A percentile compares a stretch with the other conserved stretches of the same genome.
Conservation (phyloP, 2,888 invertebrate species). For the Sclerodermus sp. region DNA sequence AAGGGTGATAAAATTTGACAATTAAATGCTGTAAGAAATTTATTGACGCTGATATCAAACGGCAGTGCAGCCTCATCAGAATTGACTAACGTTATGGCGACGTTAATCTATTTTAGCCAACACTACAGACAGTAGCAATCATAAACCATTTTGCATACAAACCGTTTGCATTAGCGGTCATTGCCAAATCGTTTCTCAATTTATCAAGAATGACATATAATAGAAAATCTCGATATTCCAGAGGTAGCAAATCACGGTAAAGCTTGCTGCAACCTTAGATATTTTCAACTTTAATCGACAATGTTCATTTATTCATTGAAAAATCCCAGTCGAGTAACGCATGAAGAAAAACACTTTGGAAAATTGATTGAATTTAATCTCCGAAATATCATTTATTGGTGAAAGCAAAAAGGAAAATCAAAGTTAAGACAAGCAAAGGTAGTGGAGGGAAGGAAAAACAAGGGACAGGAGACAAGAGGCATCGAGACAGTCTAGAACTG, state of each 20-base stretch:
- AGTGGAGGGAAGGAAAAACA: conserved; percentile 13
- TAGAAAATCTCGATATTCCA: no score
- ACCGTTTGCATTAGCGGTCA: conserved; percentile 26
- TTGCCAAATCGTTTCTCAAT: conserved; percentile 31
- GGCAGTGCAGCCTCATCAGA: conserved; percentile 27
- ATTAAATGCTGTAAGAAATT: no score
- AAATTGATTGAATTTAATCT: no score
- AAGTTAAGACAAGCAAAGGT: conserved; percentile 1
- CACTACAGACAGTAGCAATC: conserved; percentile 36
- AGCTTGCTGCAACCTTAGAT: no score
- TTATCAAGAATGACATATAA: conserved; percentile 19
- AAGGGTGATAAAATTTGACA: no score
- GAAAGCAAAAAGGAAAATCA: neutral
- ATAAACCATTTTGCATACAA: conserved; percentile 43
- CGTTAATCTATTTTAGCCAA: conserved; percentile 43
- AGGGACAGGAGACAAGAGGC: conserved; percentile 2
- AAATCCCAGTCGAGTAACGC: no score
- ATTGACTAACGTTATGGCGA: conserved; percentile 41
- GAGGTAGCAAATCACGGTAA: no score
- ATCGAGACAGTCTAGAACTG: no score
- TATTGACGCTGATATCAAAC: no score
- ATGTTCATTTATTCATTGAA: no score
- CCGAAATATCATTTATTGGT: neutral
- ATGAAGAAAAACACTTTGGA: no score
- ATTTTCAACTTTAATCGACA: no score